Evolutionary conservation across 2,888 invertebrate species (phyloP), one percentile per base, ranked within the genome.

Genomic region (Eristalis tenax): DNA sequence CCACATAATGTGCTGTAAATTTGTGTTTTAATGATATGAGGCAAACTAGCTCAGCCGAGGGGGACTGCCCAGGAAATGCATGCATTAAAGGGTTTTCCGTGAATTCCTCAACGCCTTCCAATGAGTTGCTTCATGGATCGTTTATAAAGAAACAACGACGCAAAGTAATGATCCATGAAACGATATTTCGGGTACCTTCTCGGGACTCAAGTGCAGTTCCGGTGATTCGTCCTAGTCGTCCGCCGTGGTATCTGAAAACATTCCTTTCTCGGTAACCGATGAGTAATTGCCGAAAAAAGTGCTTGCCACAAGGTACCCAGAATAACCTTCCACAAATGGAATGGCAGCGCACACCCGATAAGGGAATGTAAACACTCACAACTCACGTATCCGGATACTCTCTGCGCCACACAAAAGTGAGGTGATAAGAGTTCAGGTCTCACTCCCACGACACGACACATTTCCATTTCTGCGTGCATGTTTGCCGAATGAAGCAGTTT

Each of bases 141-240:
- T 81, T 81, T 75, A 70, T 50, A 56, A 28, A 11, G 56, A 32
- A 35, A 38, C 13, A 32, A 32, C 43, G 61, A 26, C 6, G 1
- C 28, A 22, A 59, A 38, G 40, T 71, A 79, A 79, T 71, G 79
- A 71, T 26, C 59, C 71, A n/a, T 79, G 71, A 71, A 64, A 78
- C 15, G 28, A 70, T 38, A 8, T 28, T 64, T n/a, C 26, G 32
- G 8, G 22, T 56, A 22, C 23, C 18, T 59, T 43, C 50, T 15
- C 50, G 64, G n/a, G n/a, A 63, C 40, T 69, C 69, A 81, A 81
- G 81, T 75, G 81, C 75, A 81, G 69, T 70, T 81, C 75, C 75
- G 75, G 69, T 63, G 69, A 69, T 69, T 75, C 69, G 38, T 75
- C 38, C 50, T 50, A 8, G 18, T 1, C 13, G 13, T 13, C 35